Evolutionary conservation across 2,113 vertebrate genomes (phyloP).

Genomic region (Piprites chloris): DNA sequence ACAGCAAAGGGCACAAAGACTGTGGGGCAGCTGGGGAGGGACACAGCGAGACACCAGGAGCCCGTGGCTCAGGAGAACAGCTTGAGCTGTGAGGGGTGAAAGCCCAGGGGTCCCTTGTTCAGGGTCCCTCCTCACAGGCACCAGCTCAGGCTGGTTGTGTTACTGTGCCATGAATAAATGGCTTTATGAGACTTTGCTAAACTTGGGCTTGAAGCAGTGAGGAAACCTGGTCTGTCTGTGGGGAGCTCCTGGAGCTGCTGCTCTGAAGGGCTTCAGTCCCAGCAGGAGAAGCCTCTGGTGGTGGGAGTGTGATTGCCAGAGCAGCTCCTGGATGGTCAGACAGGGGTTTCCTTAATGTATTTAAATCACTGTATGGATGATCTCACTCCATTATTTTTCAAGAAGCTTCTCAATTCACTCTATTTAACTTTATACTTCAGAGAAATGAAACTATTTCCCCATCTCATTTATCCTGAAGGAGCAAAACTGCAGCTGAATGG

Average conservation of each 20-base stretch:
- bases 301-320: background rate
- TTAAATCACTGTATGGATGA: background rate
- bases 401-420: constrained; percentile 24
- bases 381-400: constrained; percentile 43
- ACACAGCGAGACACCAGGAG: background rate
- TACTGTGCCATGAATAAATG: fast-evolving
- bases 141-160: background rate
- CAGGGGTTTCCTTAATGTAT: fast-evolving
- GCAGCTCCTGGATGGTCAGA: background rate
- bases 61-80: background rate
- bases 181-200: background rate
- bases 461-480: background rate
- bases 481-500: background rate
- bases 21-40: background rate
- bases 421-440: constrained; percentile 37
- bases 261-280: background rate
- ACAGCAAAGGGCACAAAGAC: background rate
- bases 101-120: background rate
- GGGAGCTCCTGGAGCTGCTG: background rate
- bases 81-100: background rate
- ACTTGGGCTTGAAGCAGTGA: background rate
- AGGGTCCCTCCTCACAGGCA: background rate
- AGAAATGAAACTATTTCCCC: constrained; percentile 19
- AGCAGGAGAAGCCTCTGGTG: background rate
- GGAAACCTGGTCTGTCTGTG: no score